Conservation (phyloP, 2,888 invertebrate species). For the Drosophila histrio region DNA sequence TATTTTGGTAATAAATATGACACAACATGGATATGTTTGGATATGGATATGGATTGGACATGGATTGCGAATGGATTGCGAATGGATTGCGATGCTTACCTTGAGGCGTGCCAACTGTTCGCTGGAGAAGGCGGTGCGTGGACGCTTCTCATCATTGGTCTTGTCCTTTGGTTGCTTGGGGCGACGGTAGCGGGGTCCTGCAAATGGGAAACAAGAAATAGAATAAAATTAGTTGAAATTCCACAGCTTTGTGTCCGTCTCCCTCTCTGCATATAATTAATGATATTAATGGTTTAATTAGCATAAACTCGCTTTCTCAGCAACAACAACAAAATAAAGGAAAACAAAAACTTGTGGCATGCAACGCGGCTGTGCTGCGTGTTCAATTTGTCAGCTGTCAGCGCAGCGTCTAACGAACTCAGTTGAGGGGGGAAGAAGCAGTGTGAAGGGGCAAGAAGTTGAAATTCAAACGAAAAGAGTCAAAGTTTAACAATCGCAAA, state of each 20-base stretch:
- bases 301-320: slow-evolving; percentile 55
- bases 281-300: slow-evolving; percentile 78
- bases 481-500: slow-evolving; percentile 17
- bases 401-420: slow-evolving; percentile 54
- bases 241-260: not conserved
- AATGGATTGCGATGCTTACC: slow-evolving; percentile 82
- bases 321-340: not conserved
- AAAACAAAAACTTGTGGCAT: slow-evolving; percentile 42
- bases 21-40: slow-evolving; percentile 36
- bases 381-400: slow-evolving; percentile 81
- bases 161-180: slow-evolving; percentile 84
- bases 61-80: not conserved
- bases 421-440: not conserved
- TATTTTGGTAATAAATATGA: slow-evolving; percentile 72
- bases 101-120: slow-evolving; percentile 96
- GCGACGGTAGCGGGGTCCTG: slow-evolving; percentile 84
- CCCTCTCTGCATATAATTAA: slow-evolving; percentile 44
- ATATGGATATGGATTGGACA: not conserved
- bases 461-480: slow-evolving; percentile 40
- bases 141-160: slow-evolving; percentile 93
- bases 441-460: not conserved
- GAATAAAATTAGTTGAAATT: slow-evolving; percentile 19
- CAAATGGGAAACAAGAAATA: not conserved
- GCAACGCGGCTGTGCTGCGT: slow-evolving; percentile 27
- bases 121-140: slow-evolving; percentile 97